Evolutionary conservation across 2,113 vertebrate species (phyloP).

Genomic region (Natator depressus): DNA sequence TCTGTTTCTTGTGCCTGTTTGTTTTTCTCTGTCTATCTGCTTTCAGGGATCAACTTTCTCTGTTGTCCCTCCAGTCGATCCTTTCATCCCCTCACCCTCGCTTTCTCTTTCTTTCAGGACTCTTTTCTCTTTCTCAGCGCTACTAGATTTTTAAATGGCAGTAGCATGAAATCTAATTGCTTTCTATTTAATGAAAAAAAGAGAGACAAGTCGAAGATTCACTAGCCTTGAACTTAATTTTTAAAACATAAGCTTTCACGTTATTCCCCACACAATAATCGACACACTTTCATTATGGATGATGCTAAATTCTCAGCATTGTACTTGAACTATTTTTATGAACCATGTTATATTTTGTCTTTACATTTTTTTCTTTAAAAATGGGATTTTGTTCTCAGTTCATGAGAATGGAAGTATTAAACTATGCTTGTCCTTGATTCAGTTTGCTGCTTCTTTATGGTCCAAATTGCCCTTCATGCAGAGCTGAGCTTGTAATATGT

Average conservation of each 20-base stretch:
- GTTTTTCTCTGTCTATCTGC: background rate
- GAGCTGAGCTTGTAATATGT: conserved; percentile 86
- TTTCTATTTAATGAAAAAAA: background rate
- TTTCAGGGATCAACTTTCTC: background rate
- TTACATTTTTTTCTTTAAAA: conserved; percentile 39
- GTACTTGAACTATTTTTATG: conserved; percentile 41
- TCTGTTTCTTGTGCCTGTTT: background rate
- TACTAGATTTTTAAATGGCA: background rate
- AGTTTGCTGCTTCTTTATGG: conserved; percentile 78
- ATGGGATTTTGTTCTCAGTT: conserved; percentile 32
- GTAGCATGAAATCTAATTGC: background rate
- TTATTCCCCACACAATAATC: conserved; percentile 6
- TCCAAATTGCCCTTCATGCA: conserved; percentile 91
- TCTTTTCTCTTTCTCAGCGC: background rate
- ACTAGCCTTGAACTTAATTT: background rate
- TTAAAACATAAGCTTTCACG: conserved; percentile 9
- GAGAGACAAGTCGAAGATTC: background rate
- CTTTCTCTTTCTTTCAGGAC: background rate
- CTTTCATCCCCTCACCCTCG: rapidly evolving
- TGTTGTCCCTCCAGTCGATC: background rate
- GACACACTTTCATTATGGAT: background rate
- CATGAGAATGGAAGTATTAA: conserved; percentile 54
- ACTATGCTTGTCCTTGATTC: conserved; percentile 79
- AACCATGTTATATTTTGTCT: conserved; percentile 22
- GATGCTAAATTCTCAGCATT: conserved; percentile 19